Evolutionary conservation across 37 sponge, comb jelly and placozoan species (phyloP).

Genomic region (Corticium candelabrum): DNA sequence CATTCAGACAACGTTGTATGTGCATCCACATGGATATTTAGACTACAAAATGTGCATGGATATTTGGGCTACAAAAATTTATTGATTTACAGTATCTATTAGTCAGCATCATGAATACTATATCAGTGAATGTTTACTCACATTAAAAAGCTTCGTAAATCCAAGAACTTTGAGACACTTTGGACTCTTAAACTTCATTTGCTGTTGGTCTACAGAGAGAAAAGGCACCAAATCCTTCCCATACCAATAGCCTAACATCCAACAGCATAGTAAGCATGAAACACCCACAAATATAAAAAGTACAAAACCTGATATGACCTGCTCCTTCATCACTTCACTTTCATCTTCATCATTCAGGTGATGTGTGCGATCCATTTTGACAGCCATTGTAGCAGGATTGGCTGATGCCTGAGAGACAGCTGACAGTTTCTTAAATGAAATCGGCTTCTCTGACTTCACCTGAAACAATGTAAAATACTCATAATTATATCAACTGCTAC

Average conservation of each 20-base stretch:
- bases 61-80: too few relatives aligned
- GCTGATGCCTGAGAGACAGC: conserved; percentile 76
- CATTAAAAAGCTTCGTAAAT: conserved; percentile 42
- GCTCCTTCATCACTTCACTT: conserved; percentile 68
- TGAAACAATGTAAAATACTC: neutral
- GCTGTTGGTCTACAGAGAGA: conserved; percentile 48
- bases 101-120: too few relatives aligned
- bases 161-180: conserved; percentile 69
- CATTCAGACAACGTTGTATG: too few relatives aligned
- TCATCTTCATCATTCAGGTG: conserved; percentile 86
- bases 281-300: neutral
- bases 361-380: conserved; percentile 59
- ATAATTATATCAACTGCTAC: neutral
- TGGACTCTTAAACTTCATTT: conserved; percentile 48
- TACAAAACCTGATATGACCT: conserved; percentile 58
- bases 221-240: conserved; percentile 82
- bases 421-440: conserved; percentile 85
- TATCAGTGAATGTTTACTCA: neutral
- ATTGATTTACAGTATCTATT: too few relatives aligned
- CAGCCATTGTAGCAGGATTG: conserved; percentile 55
- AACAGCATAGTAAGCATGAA: neutral
- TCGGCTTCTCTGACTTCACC: conserved; percentile 54
- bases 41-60: too few relatives aligned
- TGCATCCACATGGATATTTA: too few relatives aligned
- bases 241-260: conserved; percentile 70